Conservation (phyloP, 2,888 invertebrate species). For the Synergus itoensis region DNA sequence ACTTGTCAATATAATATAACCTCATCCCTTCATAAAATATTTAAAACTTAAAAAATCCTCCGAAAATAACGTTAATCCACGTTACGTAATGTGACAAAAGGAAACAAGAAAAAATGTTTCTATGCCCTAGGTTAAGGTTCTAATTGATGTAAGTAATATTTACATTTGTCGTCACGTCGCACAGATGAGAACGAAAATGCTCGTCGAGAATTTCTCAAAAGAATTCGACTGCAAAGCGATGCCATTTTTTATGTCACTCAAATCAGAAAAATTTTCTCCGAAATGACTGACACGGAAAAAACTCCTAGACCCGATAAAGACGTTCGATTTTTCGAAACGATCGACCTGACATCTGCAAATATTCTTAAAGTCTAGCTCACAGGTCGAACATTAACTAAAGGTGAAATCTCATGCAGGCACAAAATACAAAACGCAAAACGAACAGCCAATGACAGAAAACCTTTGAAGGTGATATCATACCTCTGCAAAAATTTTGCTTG, state of each 20-base stretch:
- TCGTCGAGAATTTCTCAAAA: slow-evolving; percentile 81
- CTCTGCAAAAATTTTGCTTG: too few species aligned
- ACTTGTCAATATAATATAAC: slow-evolving; percentile 23
- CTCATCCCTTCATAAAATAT: not conserved
- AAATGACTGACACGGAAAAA: slow-evolving; percentile 2
- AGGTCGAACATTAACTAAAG: not conserved
- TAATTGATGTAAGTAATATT: slow-evolving; percentile 1
- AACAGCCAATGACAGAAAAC: too few species aligned
- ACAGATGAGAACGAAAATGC: slow-evolving; percentile 54
- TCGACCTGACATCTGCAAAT: slow-evolving; percentile 5
- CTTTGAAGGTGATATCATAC: too few species aligned
- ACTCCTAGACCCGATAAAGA: not conserved
- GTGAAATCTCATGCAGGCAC: too few species aligned
- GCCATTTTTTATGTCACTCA: slow-evolving; percentile 82
- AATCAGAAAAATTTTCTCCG: slow-evolving; percentile 20
- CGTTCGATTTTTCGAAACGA: slow-evolving; percentile 12
- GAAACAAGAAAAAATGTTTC: slow-evolving; percentile 34
- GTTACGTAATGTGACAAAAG: slow-evolving; percentile 58
- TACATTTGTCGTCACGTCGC: slow-evolving; percentile 26
- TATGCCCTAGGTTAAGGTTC: not conserved
- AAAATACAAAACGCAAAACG: too few species aligned
- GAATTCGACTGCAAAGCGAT: slow-evolving; percentile 86
- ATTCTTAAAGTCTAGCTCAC: not conserved
- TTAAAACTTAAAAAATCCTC: slow-evolving; percentile 15
- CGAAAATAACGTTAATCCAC: slow-evolving; percentile 4